Evolutionary conservation across 1,140 invertebrate species (phyloP).

Genomic region (Steinernema feltiae): DNA sequence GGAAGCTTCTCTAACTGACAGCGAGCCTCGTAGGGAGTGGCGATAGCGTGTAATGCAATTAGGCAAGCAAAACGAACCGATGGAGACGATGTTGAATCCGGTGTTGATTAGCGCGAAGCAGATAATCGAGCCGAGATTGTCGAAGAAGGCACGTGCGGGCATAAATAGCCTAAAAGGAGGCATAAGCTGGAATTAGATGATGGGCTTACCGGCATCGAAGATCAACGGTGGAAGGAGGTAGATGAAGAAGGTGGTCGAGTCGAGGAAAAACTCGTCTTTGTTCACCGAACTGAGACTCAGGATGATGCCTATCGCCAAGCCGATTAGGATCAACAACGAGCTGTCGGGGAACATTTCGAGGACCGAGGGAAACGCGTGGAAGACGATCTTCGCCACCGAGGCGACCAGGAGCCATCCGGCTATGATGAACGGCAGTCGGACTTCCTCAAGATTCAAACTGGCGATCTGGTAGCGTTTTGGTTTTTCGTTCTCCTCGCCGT

Average conservation of each 20-base stretch:
- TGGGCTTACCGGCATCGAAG: conserved; percentile 61
- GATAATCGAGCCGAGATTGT: conserved; percentile 89
- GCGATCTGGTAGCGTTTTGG: background rate
- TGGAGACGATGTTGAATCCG: conserved; percentile 53
- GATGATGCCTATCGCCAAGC: conserved; percentile 38
- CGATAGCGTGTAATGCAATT: background rate
- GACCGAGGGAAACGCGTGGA: conserved; percentile 32
- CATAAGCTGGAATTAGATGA: background rate
- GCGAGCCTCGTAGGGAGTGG: conserved; percentile 14
- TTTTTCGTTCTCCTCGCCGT: background rate
- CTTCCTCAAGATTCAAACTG: background rate
- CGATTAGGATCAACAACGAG: conserved; percentile 36
- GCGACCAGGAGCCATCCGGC: conserved; percentile 32
- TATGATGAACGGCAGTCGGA: conserved; percentile 34
- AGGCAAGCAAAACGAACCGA: conserved; percentile 30
- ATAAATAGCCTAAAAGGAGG: conserved; percentile 71
- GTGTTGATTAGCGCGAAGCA: conserved; percentile 81
- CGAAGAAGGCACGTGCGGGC: conserved; percentile 88
- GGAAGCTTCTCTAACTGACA: background rate
- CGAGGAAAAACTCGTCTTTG: conserved; percentile 42
- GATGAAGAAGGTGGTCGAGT: conserved; percentile 43
- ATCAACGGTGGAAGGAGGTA: conserved; percentile 61
- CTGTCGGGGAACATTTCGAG: conserved; percentile 39
- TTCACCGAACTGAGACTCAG: conserved; percentile 30
- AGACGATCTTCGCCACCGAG: conserved; percentile 37